Base-by-base conservation (phyloP, 2,797 vertebrate species). In the Clarias laeviceps region DNA sequence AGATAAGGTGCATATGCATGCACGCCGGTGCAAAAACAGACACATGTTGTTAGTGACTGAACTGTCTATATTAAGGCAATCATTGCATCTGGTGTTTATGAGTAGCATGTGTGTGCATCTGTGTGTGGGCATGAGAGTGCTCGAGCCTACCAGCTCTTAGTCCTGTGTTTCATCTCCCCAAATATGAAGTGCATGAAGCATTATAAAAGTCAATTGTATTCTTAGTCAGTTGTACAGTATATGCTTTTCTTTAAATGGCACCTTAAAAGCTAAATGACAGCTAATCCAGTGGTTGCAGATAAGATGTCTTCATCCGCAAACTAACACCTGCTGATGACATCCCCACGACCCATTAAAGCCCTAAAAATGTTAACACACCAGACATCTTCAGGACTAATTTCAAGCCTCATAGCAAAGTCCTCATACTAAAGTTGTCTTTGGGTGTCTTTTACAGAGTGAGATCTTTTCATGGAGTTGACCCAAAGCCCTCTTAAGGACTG, bases 201-300 rank as follows among this genome's bases (percentile, higher is more conserved):
- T 91, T 88, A 90, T 90, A 91, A 90, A 91, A 95, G 94, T 92
- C 94, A 94, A 94, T 93, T 95, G 94, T 94, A 92, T 62, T 85
- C 92, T 94, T 82, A 84, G 94, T 95, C 92, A 94, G 94, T 93
- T 90, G 94, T 92, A 37, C 3, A 37, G 2, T 37, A 92, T 91
- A 85, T 88, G 90, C 24, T 24, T 22, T 80, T 80, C 45, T 68
- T 62, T 0, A 11, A 81, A 29, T 68, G 20, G 50, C 45, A 68
- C 11, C 62, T 34, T 8, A 82, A 54, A 9, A 66, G 4, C 89
- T 88, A 88, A 85, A 80, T 86, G 84, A 65, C 45, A 84, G 84
- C 74, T 22, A 62, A 86, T 66, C 17, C 9, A 20, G 61, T 62
- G 4, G n/a, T 20, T 68, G 65, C 65, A 68, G 45, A 34, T 12